Base-by-base conservation (phyloP, 2,888 invertebrate genomes). In the Lepidonotus clava region DNA sequence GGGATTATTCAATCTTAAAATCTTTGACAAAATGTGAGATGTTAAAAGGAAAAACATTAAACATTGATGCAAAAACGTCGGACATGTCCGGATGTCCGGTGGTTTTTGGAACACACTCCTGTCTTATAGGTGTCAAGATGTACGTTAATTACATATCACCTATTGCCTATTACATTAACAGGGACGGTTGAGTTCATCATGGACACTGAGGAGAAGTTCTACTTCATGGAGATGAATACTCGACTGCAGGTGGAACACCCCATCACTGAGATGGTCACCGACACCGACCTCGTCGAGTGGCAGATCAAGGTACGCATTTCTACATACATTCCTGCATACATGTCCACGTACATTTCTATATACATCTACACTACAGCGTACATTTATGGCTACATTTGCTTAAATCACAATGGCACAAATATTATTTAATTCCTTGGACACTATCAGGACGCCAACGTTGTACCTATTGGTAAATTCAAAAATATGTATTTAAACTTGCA, bases 191-290 rank as follows among this genome's bases (percentile, higher is more conserved):
- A 99, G 94, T 99, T 99, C 94, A 98, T 99, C 90, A 95, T 98
- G 93, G 99, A 99, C 93, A 95, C 95, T 86, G 96, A 97, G 71
- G 96, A 97, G 89, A 96, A 96, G 88, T 99, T 99, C 94, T 98
- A 98, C 95, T 99, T 99, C 94, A 99, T 99, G 99, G 99, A 99
- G 95, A 99, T 99, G 99, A 99, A 99, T 94, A 99, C 99, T 0
- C 95, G 99, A 24, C 92, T 95, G 4, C 95, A 95, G 90, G 95
- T 94, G 83, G 93, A 93, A 87, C 94, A 94, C 84, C 94, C 94
- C 0, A 93, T 99, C 87, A 98, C 98, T 0, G 99, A 99, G 95
- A 98, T 98, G 96, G 97, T 99, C 71, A 99, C 99, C 56, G 97
- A 96, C 95, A 97, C 97, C 0, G 99, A 99, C 95, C 95, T 99